A percentile compares a stretch with the other conserved stretches of the same genome.
phyloP scores from a whole-genome alignment of 2,888 invertebrate species.

The Lissocephala sabroskyi region DNA sequence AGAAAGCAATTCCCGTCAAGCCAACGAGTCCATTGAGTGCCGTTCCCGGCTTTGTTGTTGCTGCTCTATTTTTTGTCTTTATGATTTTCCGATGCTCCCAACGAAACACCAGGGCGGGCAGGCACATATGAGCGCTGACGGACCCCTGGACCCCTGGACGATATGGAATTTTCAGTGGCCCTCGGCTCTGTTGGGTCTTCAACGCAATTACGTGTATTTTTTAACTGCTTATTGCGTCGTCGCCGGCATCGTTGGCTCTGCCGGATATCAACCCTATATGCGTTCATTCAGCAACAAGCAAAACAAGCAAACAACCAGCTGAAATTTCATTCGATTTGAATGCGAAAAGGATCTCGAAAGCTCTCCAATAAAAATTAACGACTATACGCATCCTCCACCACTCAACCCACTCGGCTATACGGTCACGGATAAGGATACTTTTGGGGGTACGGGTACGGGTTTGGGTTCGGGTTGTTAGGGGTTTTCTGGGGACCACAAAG shows the following conservation, averaged over 20 bases:
- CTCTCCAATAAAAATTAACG: conserved; percentile 69
- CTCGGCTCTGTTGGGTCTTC: conserved; percentile 32
- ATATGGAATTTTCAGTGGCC: conserved; percentile 35
- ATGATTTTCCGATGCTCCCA: conserved; percentile 27
- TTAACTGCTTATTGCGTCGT: conserved; percentile 66
- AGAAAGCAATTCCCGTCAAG: conserved; percentile 40
- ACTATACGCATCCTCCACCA: conserved; percentile 52
- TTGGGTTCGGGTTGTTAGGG: no score
- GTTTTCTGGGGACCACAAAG: no score
- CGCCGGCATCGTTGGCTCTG: conserved; percentile 30
- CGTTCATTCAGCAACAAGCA: conserved; percentile 56
- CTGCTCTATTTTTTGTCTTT: conserved; percentile 15
- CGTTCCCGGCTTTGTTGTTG: conserved; percentile 29
- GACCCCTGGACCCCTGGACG: conserved; percentile 31
- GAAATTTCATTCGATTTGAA: conserved; percentile 65
- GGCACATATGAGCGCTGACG: no score
- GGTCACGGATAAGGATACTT: no score
- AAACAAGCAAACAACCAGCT: conserved; percentile 41
- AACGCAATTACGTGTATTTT: conserved; percentile 62
- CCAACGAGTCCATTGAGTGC: conserved; percentile 50
- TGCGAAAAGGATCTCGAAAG: conserved; percentile 62
- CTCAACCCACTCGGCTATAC: no score
- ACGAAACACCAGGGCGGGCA: no score
- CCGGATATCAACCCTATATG: conserved; percentile 15
- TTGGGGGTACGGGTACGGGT: no score